A percentile compares a stretch with the other conserved stretches of the same genome.
Evolutionary conservation across 2,888 invertebrate genomes (phyloP).

Genomic region (Thymelicus sylvestris): DNA sequence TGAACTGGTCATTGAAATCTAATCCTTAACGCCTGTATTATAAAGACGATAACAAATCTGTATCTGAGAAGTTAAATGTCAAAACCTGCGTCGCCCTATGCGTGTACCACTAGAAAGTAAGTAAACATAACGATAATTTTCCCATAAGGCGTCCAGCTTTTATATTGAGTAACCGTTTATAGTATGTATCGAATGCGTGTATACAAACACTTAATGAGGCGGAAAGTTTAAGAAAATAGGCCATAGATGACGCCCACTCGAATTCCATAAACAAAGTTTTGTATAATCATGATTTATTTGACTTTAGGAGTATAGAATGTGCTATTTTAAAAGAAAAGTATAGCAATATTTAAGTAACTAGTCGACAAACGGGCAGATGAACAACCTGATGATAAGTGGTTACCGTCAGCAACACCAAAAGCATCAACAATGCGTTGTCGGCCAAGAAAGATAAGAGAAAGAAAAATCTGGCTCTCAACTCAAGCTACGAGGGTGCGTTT

Average conservation of each 20-base stretch:
- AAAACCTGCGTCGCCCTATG: slow-evolving; percentile 41
- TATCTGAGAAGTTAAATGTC: slow-evolving; percentile 31
- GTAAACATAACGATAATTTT: slow-evolving; percentile 63
- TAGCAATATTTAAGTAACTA: too few species aligned
- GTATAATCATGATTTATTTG: neutral
- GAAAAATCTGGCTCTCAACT: too few species aligned
- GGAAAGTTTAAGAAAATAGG: slow-evolving; percentile 75
- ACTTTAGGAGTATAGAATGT: neutral
- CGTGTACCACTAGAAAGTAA: slow-evolving; percentile 48
- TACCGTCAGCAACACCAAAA: too few species aligned
- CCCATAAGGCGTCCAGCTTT: slow-evolving; percentile 62
- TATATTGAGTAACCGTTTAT: slow-evolving; percentile 72
- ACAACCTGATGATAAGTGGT: too few species aligned
- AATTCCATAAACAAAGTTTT: slow-evolving; percentile 51
- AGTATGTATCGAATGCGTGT: slow-evolving; percentile 69
- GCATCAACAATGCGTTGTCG: too few species aligned
- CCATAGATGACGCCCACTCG: slow-evolving; percentile 64
- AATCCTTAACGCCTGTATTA: slow-evolving; percentile 22
- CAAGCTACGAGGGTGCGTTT: too few species aligned
- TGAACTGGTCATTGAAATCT: neutral
- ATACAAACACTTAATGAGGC: slow-evolving; percentile 77
- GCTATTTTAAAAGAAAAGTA: neutral
- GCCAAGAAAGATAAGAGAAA: too few species aligned
- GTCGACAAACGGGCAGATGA: too few species aligned
- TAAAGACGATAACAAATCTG: slow-evolving; percentile 30